Evolutionary conservation across 2,888 invertebrate species (phyloP).

Genomic region (Athripsodes cinereus): DNA sequence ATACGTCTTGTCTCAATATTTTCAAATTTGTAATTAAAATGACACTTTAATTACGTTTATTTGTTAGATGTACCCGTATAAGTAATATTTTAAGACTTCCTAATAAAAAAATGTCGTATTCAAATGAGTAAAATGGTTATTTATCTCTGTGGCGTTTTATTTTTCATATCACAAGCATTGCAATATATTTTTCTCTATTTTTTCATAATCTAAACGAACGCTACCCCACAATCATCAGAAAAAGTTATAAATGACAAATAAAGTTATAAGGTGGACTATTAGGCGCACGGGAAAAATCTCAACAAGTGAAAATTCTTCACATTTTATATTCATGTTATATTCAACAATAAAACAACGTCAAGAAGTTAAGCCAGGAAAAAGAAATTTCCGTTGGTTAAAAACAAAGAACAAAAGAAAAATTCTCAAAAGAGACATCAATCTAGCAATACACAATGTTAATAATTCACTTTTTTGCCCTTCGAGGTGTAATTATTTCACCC

Average conservation of each 20-base stretch:
- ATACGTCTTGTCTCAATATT: too few species aligned
- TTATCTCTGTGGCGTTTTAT: too few species aligned
- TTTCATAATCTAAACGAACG: background rate
- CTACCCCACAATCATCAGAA: background rate
- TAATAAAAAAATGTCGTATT: too few species aligned
- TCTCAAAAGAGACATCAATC: slow-evolving; percentile 2
- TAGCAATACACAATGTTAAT: background rate
- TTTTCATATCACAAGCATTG: background rate
- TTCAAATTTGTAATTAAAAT: too few species aligned
- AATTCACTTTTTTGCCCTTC: slow-evolving; percentile 1
- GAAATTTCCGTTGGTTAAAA: slow-evolving; percentile 1
- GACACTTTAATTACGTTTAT: too few species aligned
- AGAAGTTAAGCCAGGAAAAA: slow-evolving; percentile 1
- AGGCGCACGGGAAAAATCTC: background rate
- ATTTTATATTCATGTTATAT: background rate
- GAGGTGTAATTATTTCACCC: slow-evolving; percentile 2
- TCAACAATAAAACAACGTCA: slow-evolving; percentile 1
- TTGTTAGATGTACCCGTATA: too few species aligned
- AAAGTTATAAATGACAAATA: background rate
- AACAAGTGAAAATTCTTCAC: background rate
- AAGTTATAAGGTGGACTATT: background rate
- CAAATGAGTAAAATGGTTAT: too few species aligned
- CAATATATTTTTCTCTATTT: background rate
- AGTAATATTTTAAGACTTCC: too few species aligned
- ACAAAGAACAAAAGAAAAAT: slow-evolving; percentile 1